Evolutionary conservation across 2,888 invertebrate genomes (phyloP).

Genomic region (Pyrrhia umbra): DNA sequence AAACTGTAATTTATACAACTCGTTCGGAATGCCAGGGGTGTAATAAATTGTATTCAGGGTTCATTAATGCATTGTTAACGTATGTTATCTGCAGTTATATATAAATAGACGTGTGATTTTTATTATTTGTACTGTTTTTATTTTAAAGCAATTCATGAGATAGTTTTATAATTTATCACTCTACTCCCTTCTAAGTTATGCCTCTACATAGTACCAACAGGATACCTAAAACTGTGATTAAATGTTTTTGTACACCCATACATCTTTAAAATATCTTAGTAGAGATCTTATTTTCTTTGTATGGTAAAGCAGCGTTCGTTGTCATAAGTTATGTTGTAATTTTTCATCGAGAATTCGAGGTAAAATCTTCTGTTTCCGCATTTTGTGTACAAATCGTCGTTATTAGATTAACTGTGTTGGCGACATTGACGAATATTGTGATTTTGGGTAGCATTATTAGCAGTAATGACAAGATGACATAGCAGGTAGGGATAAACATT

Average conservation of each 20-base stretch:
- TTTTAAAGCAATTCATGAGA: too few species aligned
- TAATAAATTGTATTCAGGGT: constrained; percentile 28
- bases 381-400: constrained; percentile 71
- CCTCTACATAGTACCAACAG: too few species aligned
- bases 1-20: constrained; percentile 4
- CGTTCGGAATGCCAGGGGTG: constrained; percentile 5
- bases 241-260: not conserved
- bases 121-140: not conserved
- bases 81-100: not conserved
- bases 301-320: constrained; percentile 17
- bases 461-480: constrained; percentile 51
- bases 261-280: not conserved
- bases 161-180: too few species aligned
- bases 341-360: constrained; percentile 56
- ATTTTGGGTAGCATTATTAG: constrained; percentile 60
- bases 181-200: too few species aligned
- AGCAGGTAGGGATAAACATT: constrained; percentile 42
- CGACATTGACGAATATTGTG: constrained; percentile 70
- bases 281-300: constrained; percentile 7
- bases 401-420: constrained; percentile 67
- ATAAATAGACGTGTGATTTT: not conserved
- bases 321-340: constrained; percentile 55
- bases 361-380: constrained; percentile 59
- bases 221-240: too few species aligned
- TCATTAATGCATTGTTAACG: not conserved